Conservation (phyloP, 2,113 vertebrate genomes). For the Trichechus manatus region DNA sequence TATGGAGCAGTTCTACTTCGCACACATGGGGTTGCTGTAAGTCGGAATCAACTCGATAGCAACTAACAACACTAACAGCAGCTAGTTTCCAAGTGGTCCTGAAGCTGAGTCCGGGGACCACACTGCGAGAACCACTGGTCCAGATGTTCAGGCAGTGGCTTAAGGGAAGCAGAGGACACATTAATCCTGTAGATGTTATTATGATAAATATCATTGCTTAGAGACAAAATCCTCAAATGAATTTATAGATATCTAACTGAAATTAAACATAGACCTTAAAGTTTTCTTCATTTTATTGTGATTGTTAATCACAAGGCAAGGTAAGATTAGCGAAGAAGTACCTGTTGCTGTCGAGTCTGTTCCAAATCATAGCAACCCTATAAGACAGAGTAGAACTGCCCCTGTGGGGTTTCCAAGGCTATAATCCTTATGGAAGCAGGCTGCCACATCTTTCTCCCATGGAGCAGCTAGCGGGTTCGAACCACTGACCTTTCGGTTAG, state of each 20-base stretch:
- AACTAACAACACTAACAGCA: too few relatives aligned
- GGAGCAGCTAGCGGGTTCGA: not conserved
- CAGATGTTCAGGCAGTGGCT: not conserved
- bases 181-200: not conserved
- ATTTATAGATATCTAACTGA: slow-evolving; percentile 40
- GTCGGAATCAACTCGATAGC: too few relatives aligned
- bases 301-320: not conserved
- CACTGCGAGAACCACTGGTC: not conserved
- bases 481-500: not conserved
- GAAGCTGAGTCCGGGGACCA: not conserved
- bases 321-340: not conserved
- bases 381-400: too few relatives aligned
- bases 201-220: not conserved
- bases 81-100: not conserved
- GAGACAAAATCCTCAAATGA: slow-evolving; percentile 28
- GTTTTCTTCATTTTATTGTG: not conserved
- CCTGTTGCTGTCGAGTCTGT: too few relatives aligned
- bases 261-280: not conserved
- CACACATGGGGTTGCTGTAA: too few relatives aligned
- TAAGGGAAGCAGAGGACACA: not conserved
- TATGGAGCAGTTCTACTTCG: too few relatives aligned
- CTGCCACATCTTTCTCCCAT: too few relatives aligned
- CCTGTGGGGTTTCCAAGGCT: too few relatives aligned
- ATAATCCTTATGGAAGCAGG: too few relatives aligned
- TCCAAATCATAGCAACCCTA: too few relatives aligned